Percentiles rank a stretch among this genome's conserved stretches.
Evolutionary conservation across 2,797 vertebrate genomes (phyloP).

Genomic region (Tenualosa ilisha): DNA sequence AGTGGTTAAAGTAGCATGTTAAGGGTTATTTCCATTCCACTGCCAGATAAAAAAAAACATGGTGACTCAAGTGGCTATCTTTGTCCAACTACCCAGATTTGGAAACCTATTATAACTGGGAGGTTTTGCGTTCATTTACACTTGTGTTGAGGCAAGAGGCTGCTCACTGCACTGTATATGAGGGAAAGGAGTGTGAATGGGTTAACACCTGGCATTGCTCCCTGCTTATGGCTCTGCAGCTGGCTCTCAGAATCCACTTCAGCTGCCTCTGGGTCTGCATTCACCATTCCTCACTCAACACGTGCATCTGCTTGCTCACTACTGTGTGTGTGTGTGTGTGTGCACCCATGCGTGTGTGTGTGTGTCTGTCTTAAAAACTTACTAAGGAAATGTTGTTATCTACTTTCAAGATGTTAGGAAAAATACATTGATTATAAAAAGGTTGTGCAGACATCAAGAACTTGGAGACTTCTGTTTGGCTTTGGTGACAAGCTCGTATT

Average conservation of each 20-base stretch:
- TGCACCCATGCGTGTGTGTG: not conserved
- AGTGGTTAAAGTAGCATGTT: not conserved
- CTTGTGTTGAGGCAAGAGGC: not conserved
- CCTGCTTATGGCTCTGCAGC: not conserved
- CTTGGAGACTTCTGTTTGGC: not conserved
- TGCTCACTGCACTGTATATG: not conserved
- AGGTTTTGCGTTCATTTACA: not conserved
- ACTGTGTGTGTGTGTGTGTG: not conserved
- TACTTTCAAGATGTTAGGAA: not conserved
- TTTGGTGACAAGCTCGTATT: not conserved
- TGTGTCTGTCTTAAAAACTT: not conserved
- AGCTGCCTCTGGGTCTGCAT: not conserved
- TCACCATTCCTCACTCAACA: not conserved
- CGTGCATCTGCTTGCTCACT: conserved; percentile 5
- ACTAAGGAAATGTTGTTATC: not conserved
- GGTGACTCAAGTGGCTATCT: conserved; percentile 21
- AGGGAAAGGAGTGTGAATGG: conserved; percentile 1
- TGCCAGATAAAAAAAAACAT: not conserved
- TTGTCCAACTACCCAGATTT: not conserved
- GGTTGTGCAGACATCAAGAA: not conserved
- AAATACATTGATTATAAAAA: not conserved
- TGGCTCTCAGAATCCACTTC: not conserved
- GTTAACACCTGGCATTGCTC: not conserved
- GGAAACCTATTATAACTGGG: not conserved
- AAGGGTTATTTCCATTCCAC: not conserved